A percentile compares a stretch with the other conserved stretches of the same genome.
These are phyloP conservation scores for Rhagoletis zephyria DNA, from an alignment of 1,140 invertebrate genomes.

Conservation along the genomic window DNA sequence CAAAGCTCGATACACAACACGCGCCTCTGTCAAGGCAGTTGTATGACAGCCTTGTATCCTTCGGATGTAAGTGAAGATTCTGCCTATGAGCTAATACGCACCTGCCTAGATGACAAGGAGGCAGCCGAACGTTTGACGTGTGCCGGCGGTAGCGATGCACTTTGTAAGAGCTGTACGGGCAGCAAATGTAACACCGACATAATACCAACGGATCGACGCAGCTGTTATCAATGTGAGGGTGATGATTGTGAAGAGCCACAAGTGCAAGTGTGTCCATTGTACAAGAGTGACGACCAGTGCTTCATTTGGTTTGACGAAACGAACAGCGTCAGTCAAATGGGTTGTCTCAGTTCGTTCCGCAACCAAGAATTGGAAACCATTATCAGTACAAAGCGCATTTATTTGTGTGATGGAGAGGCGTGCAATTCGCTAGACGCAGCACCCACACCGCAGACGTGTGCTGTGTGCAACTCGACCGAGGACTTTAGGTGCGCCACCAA, in stretches of 20 bases:
- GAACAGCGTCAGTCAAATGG: slow-evolving; percentile 63
- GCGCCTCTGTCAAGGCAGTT: slow-evolving; percentile 66
- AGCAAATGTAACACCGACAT: slow-evolving; percentile 61
- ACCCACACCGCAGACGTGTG: slow-evolving; percentile 60
- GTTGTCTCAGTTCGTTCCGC: slow-evolving; percentile 67
- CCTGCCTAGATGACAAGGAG: slow-evolving; percentile 68
- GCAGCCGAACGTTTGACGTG: slow-evolving; percentile 60
- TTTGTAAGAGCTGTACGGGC: slow-evolving; percentile 61
- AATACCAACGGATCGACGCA: slow-evolving; percentile 61
- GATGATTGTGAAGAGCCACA: slow-evolving; percentile 63
- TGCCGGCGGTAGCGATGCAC: slow-evolving; percentile 56
- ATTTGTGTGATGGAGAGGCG: slow-evolving; percentile 63
- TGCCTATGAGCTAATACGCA: slow-evolving; percentile 66
- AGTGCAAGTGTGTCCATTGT: slow-evolving; percentile 59
- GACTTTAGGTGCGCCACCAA: slow-evolving; percentile 64
- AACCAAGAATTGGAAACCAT: slow-evolving; percentile 64
- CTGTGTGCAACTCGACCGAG: slow-evolving; percentile 65
- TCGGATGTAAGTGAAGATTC: slow-evolving; percentile 61
- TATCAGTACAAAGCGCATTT: slow-evolving; percentile 65
- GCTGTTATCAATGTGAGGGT: slow-evolving; percentile 65
- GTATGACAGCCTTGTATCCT: slow-evolving; percentile 65
- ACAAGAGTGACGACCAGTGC: slow-evolving; percentile 66
- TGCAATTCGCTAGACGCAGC: slow-evolving; percentile 62
- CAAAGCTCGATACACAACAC: slow-evolving; percentile 57
- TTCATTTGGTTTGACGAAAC: slow-evolving; percentile 63